phyloP scores from a whole-genome alignment of 53 echinoderm and acorn worm genomes.

The Actinopyga echinites region DNA sequence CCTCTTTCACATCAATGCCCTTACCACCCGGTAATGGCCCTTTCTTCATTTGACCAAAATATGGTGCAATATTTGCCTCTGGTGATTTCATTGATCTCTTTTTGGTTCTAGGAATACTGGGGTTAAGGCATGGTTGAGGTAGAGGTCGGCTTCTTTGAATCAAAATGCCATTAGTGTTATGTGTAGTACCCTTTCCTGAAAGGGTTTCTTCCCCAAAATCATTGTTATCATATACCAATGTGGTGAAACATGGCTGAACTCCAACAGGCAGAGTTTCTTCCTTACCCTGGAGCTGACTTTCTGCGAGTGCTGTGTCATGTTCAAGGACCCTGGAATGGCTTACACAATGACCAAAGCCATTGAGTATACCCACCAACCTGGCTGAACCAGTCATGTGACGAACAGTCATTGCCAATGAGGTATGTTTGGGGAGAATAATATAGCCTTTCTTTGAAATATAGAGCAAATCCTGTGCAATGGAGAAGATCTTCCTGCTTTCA shows the following conservation, averaged over 20 bases:
- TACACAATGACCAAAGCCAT: conserved; percentile 73
- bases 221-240: conserved; percentile 70
- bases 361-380: conserved; percentile 59
- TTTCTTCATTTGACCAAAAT: conserved; percentile 62
- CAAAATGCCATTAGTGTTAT: conserved; percentile 67
- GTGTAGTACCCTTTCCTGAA: conserved; percentile 67
- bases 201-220: conserved; percentile 72
- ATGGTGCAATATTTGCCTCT: conserved; percentile 45
- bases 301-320: conserved; percentile 75
- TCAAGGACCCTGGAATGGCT: conserved; percentile 57
- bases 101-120: conserved; percentile 21
- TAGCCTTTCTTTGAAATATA: conserved; percentile 50
- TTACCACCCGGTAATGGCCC: conserved; percentile 49
- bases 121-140: background rate
- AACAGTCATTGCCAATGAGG: conserved; percentile 62
- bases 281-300: conserved; percentile 46
- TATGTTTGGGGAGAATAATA: conserved; percentile 55
- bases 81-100: conserved; percentile 56
- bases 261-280: conserved; percentile 47
- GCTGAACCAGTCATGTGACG: conserved; percentile 73
- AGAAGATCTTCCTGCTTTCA: conserved; percentile 28
- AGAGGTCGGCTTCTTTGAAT: conserved; percentile 40
- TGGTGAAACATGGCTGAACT: conserved; percentile 42
- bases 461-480: conserved; percentile 59
- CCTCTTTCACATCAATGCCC: conserved; percentile 32